Evolutionary conservation across 1,140 invertebrate genomes (phyloP).

Genomic region (Aphis craccivora): DNA sequence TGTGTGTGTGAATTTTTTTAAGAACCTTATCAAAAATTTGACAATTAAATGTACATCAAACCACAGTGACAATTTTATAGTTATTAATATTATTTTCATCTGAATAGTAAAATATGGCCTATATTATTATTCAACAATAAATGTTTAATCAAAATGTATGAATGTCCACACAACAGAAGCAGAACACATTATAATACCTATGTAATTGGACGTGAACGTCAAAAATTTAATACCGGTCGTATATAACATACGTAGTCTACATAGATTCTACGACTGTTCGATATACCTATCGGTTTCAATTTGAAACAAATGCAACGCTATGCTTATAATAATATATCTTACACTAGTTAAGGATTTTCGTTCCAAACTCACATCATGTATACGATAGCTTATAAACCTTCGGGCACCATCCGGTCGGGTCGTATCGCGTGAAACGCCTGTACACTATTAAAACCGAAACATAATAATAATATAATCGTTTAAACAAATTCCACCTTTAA

Average conservation of each 20-base stretch:
- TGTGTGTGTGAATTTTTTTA: background rate
- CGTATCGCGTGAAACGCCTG: background rate
- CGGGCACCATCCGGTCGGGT: background rate
- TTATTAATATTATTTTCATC: background rate
- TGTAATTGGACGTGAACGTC: background rate
- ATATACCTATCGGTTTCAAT: background rate
- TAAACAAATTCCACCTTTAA: slow-evolving; percentile 38
- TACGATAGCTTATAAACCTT: background rate
- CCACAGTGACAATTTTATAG: background rate
- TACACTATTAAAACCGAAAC: too few relatives aligned
- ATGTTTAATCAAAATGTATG: background rate
- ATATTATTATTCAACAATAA: too few relatives aligned
- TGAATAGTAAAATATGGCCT: background rate
- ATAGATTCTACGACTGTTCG: too few relatives aligned
- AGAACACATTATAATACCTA: background rate
- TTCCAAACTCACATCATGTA: background rate
- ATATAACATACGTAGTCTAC: background rate
- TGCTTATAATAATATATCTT: background rate
- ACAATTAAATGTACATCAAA: background rate
- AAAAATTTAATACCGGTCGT: background rate
- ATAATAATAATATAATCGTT: background rate
- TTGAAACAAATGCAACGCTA: background rate
- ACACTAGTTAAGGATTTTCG: background rate
- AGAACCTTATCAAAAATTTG: background rate
- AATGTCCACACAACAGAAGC: background rate